phyloP scores from a whole-genome alignment of 92 coral and sea anemone genomes.

The Scolanthus callimorphus region DNA sequence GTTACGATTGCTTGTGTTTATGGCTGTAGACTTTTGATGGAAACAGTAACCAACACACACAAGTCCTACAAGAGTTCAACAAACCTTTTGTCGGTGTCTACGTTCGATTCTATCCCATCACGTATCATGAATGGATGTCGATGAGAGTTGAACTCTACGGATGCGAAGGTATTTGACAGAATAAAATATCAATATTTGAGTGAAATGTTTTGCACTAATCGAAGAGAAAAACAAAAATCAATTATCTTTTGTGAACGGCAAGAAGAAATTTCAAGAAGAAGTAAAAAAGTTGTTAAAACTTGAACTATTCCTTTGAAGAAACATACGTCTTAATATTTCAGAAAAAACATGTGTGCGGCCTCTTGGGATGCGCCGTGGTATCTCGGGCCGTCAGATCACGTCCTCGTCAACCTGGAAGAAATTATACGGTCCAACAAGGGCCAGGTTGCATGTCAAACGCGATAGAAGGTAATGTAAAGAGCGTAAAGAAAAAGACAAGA shows the following conservation, averaged over 20 bases:
- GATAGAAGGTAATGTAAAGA: conserved; percentile 35
- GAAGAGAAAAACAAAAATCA: too few relatives aligned
- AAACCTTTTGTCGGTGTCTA: conserved; percentile 46
- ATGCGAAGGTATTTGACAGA: conserved; percentile 32
- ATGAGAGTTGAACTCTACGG: conserved; percentile 68
- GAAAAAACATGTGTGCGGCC: too few relatives aligned
- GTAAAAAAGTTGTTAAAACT: too few relatives aligned
- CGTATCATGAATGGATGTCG: conserved; percentile 43
- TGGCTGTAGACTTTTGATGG: conserved; percentile 54
- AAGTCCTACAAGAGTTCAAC: conserved; percentile 48
- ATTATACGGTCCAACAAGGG: conserved; percentile 21
- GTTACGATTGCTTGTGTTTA: too few relatives aligned
- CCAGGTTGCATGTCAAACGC: conserved; percentile 24
- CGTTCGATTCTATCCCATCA: conserved; percentile 44
- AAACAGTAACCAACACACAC: conserved; percentile 53
- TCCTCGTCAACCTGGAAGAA: conserved; percentile 32
- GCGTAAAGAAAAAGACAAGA: too few relatives aligned
- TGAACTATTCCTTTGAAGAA: too few relatives aligned
- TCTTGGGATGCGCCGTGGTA: conserved; percentile 38
- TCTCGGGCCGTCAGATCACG: conserved; percentile 31
- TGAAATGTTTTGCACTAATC: too few relatives aligned
- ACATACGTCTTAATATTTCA: too few relatives aligned
- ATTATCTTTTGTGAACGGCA: too few relatives aligned
- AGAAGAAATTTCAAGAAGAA: too few relatives aligned
- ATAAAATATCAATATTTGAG: background rate